Conservation (phyloP, 2,888 invertebrate genomes). For the Cantharis rufa region DNA sequence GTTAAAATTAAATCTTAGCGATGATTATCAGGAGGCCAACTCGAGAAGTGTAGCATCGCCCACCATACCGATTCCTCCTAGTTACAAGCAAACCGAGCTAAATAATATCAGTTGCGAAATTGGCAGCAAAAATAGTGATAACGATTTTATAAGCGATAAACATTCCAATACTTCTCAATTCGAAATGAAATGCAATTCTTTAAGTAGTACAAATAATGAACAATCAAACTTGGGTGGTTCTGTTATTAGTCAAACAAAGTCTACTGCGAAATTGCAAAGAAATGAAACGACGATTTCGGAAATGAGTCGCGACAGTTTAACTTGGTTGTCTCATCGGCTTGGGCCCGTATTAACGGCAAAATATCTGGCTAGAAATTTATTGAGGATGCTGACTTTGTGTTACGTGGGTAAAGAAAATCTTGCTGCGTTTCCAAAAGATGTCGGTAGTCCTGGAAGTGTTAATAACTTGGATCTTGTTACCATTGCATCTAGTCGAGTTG, state of each 20-base stretch:
- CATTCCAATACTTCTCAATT: conserved; percentile 26
- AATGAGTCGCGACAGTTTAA: conserved; percentile 84
- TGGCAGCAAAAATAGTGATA: conserved; percentile 63
- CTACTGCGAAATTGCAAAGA: conserved; percentile 20
- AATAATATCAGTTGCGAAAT: conserved; percentile 67
- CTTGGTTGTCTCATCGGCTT: conserved; percentile 90
- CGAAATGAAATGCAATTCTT: conserved; percentile 23
- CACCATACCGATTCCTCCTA: conserved; percentile 71
- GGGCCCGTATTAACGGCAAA: conserved; percentile 94
- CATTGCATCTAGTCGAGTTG: conserved; percentile 67
- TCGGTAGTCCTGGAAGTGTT: conserved; percentile 48
- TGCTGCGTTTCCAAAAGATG: conserved; percentile 52
- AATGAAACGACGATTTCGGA: conserved; percentile 70
- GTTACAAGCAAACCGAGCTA: conserved; percentile 58
- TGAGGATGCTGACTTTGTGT: conserved; percentile 92
- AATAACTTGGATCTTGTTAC: conserved; percentile 62
- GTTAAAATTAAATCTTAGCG: conserved; percentile 56
- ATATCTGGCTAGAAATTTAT: conserved; percentile 85
- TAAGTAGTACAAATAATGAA: conserved; percentile 10
- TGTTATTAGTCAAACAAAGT: not conserved
- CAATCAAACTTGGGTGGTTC: conserved; percentile 26
- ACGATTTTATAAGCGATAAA: conserved; percentile 45
- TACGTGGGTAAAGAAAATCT: conserved; percentile 85
- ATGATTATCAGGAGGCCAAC: conserved; percentile 49
- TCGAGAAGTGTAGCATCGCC: conserved; percentile 57